phyloP scores from a whole-genome alignment of 2,113 vertebrate genomes.

The Thryonomys swinderianus region DNA sequence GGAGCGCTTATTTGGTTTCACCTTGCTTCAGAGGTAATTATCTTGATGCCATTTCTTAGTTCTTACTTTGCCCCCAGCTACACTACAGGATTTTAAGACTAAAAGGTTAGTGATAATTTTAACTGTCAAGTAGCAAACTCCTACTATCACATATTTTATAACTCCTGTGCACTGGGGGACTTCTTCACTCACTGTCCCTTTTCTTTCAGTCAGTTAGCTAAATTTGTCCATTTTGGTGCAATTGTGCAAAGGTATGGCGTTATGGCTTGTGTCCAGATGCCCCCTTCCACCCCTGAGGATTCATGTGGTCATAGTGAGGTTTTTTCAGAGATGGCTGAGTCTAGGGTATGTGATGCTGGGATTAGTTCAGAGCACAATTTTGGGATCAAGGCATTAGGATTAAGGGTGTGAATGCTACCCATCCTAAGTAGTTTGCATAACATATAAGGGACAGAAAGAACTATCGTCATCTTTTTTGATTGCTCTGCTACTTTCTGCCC shows the following conservation, averaged over 20 bases:
- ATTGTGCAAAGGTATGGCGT: neutral
- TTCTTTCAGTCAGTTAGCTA: neutral
- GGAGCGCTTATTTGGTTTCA: neutral
- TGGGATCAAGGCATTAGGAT: neutral
- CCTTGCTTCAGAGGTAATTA: constrained; percentile 1
- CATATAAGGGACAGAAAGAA: neutral
- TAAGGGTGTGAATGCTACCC: neutral
- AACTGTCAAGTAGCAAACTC: neutral
- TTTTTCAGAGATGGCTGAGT: neutral
- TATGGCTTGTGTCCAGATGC: neutral
- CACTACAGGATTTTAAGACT: constrained; percentile 30
- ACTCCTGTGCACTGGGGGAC: neutral
- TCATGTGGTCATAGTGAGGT: neutral
- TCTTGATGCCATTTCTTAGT: neutral
- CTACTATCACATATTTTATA: neutral
- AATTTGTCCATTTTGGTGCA: neutral
- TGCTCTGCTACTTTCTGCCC: neutral
- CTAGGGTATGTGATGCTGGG: neutral
- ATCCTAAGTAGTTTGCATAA: neutral
- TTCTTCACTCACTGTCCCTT: neutral
- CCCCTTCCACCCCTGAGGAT: neutral
- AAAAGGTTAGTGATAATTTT: neutral
- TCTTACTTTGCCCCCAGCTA: neutral
- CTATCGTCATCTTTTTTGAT: neutral
- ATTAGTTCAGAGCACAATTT: neutral